Percentiles rank a stretch among this genome's conserved stretches.
These are phyloP conservation scores for Tokudaia muenninki DNA, from an alignment of 2,797 vertebrate genomes.

Conservation along the genomic window DNA sequence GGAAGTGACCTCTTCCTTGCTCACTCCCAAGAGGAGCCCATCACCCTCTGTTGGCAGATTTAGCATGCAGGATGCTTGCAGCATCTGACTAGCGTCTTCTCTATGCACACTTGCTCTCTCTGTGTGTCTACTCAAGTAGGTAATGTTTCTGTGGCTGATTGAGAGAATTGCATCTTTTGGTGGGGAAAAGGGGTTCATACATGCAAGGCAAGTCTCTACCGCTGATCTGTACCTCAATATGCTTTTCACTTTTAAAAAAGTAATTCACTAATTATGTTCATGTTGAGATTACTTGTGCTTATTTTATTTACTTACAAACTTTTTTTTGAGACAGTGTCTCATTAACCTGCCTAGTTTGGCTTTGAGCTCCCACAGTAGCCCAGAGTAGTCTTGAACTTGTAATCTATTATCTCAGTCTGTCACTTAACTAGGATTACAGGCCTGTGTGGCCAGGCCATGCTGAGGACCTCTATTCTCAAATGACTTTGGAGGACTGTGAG, in stretches of 20 bases:
- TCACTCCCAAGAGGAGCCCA: not conserved
- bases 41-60: fast-evolving
- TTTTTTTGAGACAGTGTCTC: not conserved
- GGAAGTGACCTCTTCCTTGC: fast-evolving
- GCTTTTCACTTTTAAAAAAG: not conserved
- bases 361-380: not conserved
- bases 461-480: not conserved
- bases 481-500: not conserved
- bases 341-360: not conserved
- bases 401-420: not conserved
- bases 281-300: not conserved
- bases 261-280: not conserved
- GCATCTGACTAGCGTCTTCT: not conserved
- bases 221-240: not conserved
- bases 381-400: not conserved
- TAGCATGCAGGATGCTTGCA: fast-evolving
- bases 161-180: not conserved
- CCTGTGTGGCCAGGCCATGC: no score
- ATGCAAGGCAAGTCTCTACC: not conserved
- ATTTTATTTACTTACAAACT: not conserved
- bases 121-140: not conserved
- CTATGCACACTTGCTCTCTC: not conserved
- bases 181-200: not conserved
- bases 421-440: not conserved
- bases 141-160: not conserved